These are phyloP conservation scores for Drosophila maculinotata DNA, from an alignment of 2,888 invertebrate genomes.

Conservation along the genomic window DNA sequence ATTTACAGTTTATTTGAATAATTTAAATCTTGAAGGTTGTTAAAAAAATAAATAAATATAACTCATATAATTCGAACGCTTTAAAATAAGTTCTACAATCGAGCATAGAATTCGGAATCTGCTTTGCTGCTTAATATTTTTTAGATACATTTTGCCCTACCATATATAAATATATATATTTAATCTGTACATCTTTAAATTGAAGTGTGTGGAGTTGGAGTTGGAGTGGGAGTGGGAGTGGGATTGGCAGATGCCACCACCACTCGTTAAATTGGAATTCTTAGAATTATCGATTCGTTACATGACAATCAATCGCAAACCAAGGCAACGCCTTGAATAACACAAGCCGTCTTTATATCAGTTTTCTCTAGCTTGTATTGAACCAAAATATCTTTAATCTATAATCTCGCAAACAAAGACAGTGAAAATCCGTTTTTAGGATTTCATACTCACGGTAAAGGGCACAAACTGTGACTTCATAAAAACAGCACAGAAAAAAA, in stretches of 20 bases:
- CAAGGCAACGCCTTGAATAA: neutral
- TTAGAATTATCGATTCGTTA: neutral
- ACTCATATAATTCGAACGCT: no score
- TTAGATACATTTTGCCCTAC: no score
- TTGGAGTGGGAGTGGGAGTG: no score
- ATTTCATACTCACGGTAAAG: constrained; percentile 5
- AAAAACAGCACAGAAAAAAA: constrained; percentile 24
- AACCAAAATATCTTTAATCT: constrained; percentile 20
- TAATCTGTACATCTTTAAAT: neutral
- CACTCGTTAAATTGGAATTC: neutral
- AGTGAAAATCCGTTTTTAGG: constrained; percentile 23
- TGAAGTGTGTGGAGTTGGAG: neutral
- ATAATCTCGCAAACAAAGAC: constrained; percentile 20
- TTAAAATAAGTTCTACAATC: no score
- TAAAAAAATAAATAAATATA: no score
- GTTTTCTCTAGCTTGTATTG: neutral
- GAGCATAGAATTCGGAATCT: no score
- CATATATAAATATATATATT: no score
- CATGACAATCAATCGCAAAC: neutral
- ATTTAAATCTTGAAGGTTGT: no score
- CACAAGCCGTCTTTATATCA: neutral
- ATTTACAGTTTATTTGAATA: no score
- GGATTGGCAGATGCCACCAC: no score
- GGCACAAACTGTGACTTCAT: constrained; percentile 35
- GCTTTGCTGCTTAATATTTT: no score